Base-by-base conservation (phyloP, 2,888 invertebrate genomes). In the Platypus cylindrus region DNA sequence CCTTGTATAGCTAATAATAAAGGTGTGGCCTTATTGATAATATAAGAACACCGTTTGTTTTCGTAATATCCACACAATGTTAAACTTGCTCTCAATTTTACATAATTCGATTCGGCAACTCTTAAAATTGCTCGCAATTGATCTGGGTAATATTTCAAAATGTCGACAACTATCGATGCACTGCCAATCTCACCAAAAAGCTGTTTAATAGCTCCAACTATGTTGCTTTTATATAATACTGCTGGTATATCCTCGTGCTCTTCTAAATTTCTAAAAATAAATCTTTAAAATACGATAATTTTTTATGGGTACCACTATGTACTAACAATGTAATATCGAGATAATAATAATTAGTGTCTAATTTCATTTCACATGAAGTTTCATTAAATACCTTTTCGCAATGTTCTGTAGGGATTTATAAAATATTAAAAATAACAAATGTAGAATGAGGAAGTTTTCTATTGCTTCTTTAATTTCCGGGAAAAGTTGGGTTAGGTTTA, bases 111-210 rank as follows among this genome's bases (percentile, higher is more conserved):
- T 33, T 60, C 54, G 3, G 66, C 60, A 36, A 74, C 71, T 40
- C 74, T 65, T 40, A 77, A 43, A 26, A 78, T 61, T 16, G 66
- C 73, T 40, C 70, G 62, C 18, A 49, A 56, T 3, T 58, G 52
- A 1, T 49, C 32, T 1, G 56, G 43, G 46, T 69, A 57, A 48
- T 70, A 75, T 48, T 71, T 74, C 2, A 78, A 44, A 9, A 78
- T 48, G 41, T 77, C 73, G 16, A 78, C 53, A 17, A 56, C 56
- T 16, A 66, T 59, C 35, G 63, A 56, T 14, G 70, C 62, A 31
- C 69, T 70, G 46, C 66, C 64, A 47, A 66, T 64, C 57, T 70
- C 71, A 3, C 76, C 76, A 54, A 75, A 72, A 30, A 75, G 48
- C 36, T 60, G 56, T 32, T 56, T 60, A 38, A 75, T 47, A 3